Base-by-base conservation (phyloP, 2,113 vertebrate genomes). In the Tursiops truncatus region DNA sequence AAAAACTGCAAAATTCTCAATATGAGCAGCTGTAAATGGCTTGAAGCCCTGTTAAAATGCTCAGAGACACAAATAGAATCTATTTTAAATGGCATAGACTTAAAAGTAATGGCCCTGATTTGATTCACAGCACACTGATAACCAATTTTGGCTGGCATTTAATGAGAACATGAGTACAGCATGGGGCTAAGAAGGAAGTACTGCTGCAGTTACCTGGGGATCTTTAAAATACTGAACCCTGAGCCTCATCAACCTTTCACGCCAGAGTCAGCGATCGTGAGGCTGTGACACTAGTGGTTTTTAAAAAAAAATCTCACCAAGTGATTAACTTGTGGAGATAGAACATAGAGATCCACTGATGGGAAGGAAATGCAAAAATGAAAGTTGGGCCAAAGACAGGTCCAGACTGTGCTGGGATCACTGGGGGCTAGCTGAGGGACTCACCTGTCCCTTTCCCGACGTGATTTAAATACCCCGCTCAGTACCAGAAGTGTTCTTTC, bases 1-100 rank as follows among this genome's bases (percentile, higher is more conserved):
- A 97, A 98, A 96, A 97, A 96, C 96, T 71, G 82, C 44, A 93
- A 13, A 81, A 50, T 97, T 98, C 86, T 97, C 25, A 18, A 97
- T 97, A 82, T 97, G 71, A 93, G 87, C 96, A 67, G 14, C 8
- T 74, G 91, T 97, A 67, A 96, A 82, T 93, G 38, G 91, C 95
- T 47, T 94, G 68, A 96, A 96, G 53, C 8, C 9, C 28, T 91
- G 77, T 94, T 91, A 95, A 95, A 96, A 96, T 86, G 53, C 62
- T 96, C 95, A 84, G 50, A 82, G 60, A 89, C 33, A 71, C 41
- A 97, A 97, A 82, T 79, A 91, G 38, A 70, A 60, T 77, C 67
- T 86, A 81, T 95, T 96, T 84, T 95, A 92, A 86, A 94, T 94
- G 83, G 58, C 80, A 36, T 53, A 74, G 44, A 84, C 89, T 94